Evolutionary conservation across 2,888 invertebrate genomes (phyloP), one percentile per base, ranked within the genome.

Genomic region (Lithophane semibrunnea): DNA sequence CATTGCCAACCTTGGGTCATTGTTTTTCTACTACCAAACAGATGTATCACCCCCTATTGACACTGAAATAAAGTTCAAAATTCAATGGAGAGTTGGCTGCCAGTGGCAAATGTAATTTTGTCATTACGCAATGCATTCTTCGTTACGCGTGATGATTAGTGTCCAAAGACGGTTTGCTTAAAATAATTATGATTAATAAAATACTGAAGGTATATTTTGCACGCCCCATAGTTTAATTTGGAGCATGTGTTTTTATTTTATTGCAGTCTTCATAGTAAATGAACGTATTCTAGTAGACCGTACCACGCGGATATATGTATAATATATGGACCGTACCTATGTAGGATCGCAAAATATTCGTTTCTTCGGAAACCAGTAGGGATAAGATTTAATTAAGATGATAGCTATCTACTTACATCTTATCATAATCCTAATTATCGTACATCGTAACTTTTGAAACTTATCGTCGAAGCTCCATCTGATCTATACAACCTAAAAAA

Each of bases 101-200:
- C 12, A 80, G 42, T 21, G 13, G 64, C 49, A 68, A 58, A 69
- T 13, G 24, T 71, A 69, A 65, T 56, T 77, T 61, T 56, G 69
- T 61, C 16, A 49, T 87, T 88, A 89, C 85, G 90, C 88, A 92
- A 93, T 86, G 84, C 82, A 92, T 92, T 92, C 90, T 88, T 89
- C 88, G 92, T 92, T 88, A 94, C 92, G 93, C 93, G 88, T 88
- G 88, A 83, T 91, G 91, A 79, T 88, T 86, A 77, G 75, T 83
- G 79, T 86, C 61, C 84, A 84, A 82, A 80, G 74, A 71, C 54
- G 67, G 61, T 61, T 75, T 60, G 64, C 18, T 69, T 74, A 69
- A 75, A 79, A 74, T 80, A 77, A 82, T 80, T 81, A 81, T 75
- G 63, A 82, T 85, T 75, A 72, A 80, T 79, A 79, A 75, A 75